Conservation (phyloP, 2,888 invertebrate species). For the Orthosia incerta region DNA sequence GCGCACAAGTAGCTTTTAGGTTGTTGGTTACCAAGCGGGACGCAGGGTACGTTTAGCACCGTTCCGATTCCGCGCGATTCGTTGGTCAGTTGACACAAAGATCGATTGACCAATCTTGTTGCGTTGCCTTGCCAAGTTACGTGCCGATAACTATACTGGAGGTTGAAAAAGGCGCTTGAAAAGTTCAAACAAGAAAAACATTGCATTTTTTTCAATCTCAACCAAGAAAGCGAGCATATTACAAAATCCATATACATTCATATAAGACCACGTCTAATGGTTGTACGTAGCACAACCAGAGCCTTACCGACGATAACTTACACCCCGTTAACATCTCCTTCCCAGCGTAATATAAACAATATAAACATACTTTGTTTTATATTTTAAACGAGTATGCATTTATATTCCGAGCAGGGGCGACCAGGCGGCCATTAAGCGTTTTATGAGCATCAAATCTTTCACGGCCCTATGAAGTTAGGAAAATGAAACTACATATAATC, state of each 20-base stretch:
- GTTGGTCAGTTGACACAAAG: too few species aligned
- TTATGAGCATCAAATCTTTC: conserved; percentile 62
- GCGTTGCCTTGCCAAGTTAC: too few species aligned
- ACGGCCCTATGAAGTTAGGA: neutral
- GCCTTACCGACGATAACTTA: conserved; percentile 54
- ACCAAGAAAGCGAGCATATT: conserved; percentile 13
- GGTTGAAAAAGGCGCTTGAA: too few species aligned
- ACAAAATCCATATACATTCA: conserved; percentile 51
- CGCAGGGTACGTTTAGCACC: too few species aligned
- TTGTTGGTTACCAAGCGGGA: too few species aligned
- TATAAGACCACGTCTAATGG: conserved; percentile 51
- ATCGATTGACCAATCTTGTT: too few species aligned
- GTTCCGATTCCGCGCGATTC: too few species aligned
- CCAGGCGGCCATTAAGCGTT: conserved; percentile 42
- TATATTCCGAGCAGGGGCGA: conserved; percentile 30
- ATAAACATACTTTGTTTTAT: conserved; percentile 63
- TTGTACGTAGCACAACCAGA: conserved; percentile 44
- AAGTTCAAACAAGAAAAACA: neutral
- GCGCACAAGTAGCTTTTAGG: too few species aligned
- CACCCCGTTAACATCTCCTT: conserved; percentile 62
- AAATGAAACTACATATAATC: conserved; percentile 25
- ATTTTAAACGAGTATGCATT: conserved; percentile 56
- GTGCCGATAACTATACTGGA: too few species aligned
- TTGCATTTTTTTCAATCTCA: conserved; percentile 1
- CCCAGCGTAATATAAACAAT: conserved; percentile 51